A percentile compares a stretch with the other conserved stretches of the same genome.
phyloP scores from a whole-genome alignment of 1,140 invertebrate genomes.

The Drosophila orosa region DNA sequence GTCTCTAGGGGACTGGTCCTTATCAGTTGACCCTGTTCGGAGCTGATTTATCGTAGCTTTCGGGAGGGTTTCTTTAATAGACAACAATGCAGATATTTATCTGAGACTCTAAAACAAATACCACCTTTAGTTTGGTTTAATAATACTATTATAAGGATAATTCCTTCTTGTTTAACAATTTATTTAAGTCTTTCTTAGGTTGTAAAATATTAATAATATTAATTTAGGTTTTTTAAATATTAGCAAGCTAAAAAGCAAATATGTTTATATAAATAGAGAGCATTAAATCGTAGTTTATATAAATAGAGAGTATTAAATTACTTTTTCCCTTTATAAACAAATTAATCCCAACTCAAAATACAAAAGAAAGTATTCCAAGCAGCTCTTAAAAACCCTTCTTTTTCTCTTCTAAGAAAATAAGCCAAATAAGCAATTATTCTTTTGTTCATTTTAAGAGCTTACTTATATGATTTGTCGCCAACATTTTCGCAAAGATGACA shows the following conservation, averaged over 20 bases:
- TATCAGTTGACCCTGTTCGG: constrained; percentile 30
- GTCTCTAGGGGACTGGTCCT: constrained; percentile 1
- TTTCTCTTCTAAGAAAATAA: not conserved
- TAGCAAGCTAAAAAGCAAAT: too few species aligned
- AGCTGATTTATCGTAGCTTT: constrained; percentile 35
- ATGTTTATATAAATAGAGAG: too few species aligned
- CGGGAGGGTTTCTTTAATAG: not conserved
- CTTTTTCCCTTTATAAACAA: not conserved
- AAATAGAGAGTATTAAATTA: too few species aligned
- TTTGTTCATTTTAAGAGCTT: constrained; percentile 6
- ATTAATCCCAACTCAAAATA: not conserved
- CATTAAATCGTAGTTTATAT: too few species aligned
- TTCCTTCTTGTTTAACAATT: too few species aligned
- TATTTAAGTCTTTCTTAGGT: too few species aligned
- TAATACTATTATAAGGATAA: too few species aligned
- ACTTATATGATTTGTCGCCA: not conserved
- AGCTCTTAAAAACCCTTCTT: not conserved
- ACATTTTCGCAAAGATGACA: constrained; percentile 17
- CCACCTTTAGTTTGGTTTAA: not conserved
- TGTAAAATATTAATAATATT: too few species aligned
- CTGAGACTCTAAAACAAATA: not conserved
- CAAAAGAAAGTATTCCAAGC: too few species aligned
- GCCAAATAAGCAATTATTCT: not conserved
- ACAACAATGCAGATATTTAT: constrained; percentile 11
- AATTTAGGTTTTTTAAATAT: too few species aligned